phyloP scores from a whole-genome alignment of 1,140 invertebrate genomes.

The Contarinia nasturtii region DNA sequence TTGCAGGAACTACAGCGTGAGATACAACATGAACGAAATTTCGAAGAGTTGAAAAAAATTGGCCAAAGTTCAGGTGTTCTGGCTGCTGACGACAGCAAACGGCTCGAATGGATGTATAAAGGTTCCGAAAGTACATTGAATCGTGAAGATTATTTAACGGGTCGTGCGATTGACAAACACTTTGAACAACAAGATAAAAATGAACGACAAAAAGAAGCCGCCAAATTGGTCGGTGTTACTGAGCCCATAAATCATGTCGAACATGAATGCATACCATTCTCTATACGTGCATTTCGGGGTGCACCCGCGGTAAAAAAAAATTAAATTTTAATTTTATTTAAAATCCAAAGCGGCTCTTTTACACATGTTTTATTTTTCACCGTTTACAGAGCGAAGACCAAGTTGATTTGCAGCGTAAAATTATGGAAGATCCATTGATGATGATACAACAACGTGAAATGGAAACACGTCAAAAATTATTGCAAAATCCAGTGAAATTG shows the following conservation, averaged over 20 bases:
- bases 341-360: constrained; percentile 22
- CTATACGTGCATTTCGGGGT: constrained; percentile 31
- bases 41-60: constrained; percentile 41
- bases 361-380: not conserved
- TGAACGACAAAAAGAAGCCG: constrained; percentile 28
- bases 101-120: constrained; percentile 89
- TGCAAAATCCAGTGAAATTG: constrained; percentile 80
- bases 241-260: constrained; percentile 46
- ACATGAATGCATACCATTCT: constrained; percentile 56
- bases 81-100: constrained; percentile 33
- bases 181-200: constrained; percentile 46
- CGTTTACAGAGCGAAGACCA: constrained; percentile 31
- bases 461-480: constrained; percentile 54
- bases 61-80: constrained; percentile 35
- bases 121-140: constrained; percentile 30
- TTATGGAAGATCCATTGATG: constrained; percentile 78
- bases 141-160: constrained; percentile 78
- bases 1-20: constrained; percentile 46
- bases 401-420: constrained; percentile 62
- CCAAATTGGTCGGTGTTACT: constrained; percentile 20
- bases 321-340: constrained; percentile 10
- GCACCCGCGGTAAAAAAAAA: constrained; percentile 8
- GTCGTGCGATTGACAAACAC: constrained; percentile 68
- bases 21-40: constrained; percentile 41
- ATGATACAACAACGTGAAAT: constrained; percentile 69